Percentiles rank a stretch among this genome's conserved stretches.
Conservation (phyloP, 2,113 vertebrate genomes). For the Daubentonia madagascariensis region DNA sequence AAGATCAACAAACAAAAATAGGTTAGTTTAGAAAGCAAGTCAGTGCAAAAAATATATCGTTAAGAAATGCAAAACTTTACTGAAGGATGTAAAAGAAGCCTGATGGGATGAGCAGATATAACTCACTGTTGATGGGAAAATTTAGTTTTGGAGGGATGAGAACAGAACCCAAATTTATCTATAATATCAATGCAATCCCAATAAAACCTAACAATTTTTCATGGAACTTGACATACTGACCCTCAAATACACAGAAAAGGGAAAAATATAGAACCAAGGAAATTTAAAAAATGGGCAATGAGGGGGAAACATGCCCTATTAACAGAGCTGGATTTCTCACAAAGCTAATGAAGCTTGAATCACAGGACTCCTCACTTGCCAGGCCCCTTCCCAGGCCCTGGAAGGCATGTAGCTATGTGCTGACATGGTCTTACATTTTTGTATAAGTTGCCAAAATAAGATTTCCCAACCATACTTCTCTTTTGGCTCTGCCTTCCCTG, state of each 20-base stretch:
- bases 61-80: background rate
- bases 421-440: background rate
- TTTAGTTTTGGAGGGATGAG: background rate
- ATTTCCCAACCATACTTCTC: background rate
- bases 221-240: background rate
- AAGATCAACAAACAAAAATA: background rate
- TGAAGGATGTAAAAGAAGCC: background rate
- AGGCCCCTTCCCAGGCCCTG: no score
- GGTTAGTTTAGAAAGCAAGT: background rate
- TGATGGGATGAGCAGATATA: background rate
- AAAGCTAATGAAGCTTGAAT: background rate
- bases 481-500: background rate
- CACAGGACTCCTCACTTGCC: background rate
- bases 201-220: background rate
- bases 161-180: background rate
- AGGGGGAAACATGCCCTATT: background rate
- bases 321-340: background rate
- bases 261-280: background rate
- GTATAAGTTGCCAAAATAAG: background rate
- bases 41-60: background rate
- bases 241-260: background rate
- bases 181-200: background rate
- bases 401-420: background rate
- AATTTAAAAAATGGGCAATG: background rate
- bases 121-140: background rate